Evolutionary conservation across 2,113 vertebrate species (phyloP).

Genomic region (Muntiacus muntjak): DNA sequence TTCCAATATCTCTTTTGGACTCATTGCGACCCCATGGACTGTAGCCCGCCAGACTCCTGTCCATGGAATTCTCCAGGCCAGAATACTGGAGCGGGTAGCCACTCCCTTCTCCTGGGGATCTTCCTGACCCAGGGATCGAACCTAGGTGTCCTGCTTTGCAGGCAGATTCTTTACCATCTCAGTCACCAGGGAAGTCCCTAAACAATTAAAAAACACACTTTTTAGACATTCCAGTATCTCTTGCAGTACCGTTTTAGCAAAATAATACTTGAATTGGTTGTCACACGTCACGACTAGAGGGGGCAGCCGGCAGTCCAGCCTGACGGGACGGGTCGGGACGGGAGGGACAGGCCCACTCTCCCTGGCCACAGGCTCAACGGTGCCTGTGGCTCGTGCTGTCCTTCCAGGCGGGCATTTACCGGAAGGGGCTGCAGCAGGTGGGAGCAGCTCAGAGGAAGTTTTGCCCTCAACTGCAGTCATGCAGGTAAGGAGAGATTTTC

Average conservation of each 20-base stretch:
- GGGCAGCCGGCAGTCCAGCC: not conserved
- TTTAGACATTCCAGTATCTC: not conserved
- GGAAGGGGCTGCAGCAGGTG: not conserved
- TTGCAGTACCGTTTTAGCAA: not conserved
- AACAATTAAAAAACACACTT: not conserved
- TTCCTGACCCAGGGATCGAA: not conserved
- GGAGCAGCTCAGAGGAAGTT: not conserved
- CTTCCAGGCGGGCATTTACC: not conserved
- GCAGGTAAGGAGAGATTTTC: not conserved
- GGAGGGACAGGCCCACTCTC: not conserved
- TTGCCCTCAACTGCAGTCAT: not conserved
- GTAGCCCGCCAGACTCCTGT: not conserved
- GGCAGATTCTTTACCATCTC: not conserved
- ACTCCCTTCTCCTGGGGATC: not conserved
- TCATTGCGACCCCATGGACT: not conserved
- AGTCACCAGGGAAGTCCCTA: not conserved
- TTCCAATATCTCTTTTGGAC: not conserved
- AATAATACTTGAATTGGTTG: not conserved
- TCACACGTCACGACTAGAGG: not conserved
- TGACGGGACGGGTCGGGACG: accelerated
- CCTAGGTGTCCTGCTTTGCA: not conserved
- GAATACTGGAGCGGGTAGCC: not conserved
- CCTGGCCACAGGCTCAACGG: not conserved
- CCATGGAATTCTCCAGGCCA: not conserved
- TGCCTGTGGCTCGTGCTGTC: not conserved